phyloP scores from a whole-genome alignment of 2,113 vertebrate genomes.

The Odobenus rosmarus region DNA sequence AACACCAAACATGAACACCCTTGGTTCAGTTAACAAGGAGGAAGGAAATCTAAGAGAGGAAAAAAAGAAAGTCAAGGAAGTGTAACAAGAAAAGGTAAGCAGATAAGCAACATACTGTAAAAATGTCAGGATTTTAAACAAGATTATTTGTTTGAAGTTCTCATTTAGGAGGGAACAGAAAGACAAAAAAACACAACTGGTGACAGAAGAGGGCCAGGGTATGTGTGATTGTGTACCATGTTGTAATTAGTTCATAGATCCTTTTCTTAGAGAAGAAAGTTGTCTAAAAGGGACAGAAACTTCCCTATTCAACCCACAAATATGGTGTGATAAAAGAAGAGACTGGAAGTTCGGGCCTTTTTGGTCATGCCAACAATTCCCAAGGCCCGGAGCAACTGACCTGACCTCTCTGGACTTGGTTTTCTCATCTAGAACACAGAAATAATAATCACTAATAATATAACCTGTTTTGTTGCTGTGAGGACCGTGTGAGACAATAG shows the following conservation, averaged over 20 bases:
- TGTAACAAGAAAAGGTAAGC: background rate
- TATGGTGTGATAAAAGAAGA: background rate
- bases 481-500: background rate
- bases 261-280: background rate
- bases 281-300: background rate
- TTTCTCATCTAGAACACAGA: background rate
- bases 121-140: slow-evolving; percentile 8
- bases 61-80: background rate
- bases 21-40: background rate
- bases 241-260: background rate
- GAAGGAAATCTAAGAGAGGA: background rate
- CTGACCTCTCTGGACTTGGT: background rate
- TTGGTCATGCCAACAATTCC: background rate
- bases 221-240: background rate
- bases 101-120: background rate
- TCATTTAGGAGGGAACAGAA: background rate
- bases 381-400: background rate
- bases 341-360: background rate
- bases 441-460: background rate
- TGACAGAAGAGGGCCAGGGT: background rate
- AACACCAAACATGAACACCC: background rate
- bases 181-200: background rate
- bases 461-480: background rate
- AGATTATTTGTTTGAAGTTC: background rate
- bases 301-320: background rate